These are phyloP conservation scores for Pelvicachromis taeniatus DNA, from an alignment of 2,113 vertebrate species.

Conservation along the genomic window DNA sequence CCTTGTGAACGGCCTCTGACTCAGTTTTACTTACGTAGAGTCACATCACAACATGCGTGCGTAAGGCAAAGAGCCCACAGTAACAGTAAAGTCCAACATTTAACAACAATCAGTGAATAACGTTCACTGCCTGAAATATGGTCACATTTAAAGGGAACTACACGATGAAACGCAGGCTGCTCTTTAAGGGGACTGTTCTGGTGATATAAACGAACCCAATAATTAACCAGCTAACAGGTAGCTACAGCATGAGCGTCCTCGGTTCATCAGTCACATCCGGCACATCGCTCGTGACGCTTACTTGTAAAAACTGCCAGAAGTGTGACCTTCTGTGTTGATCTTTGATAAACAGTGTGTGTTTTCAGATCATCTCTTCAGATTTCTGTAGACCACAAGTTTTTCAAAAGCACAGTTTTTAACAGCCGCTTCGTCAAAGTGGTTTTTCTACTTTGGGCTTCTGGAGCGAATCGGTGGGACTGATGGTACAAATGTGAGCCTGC, in stretches of 20 bases:
- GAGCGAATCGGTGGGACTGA: background rate
- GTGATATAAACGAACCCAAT: background rate
- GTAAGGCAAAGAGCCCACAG: background rate
- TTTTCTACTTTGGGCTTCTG: background rate
- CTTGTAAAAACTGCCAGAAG: background rate
- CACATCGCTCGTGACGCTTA: background rate
- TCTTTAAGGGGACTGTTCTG: background rate
- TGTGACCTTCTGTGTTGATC: background rate
- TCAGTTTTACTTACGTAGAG: background rate
- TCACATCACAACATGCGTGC: background rate
- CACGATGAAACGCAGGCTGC: background rate
- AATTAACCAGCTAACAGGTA: background rate
- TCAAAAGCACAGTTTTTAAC: background rate
- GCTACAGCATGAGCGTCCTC: background rate
- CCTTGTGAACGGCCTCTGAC: background rate
- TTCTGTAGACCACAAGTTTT: background rate
- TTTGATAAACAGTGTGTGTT: background rate
- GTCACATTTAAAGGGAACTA: background rate
- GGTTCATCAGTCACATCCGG: background rate
- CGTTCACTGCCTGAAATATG: background rate
- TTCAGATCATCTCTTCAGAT: background rate
- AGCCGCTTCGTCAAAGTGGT: background rate
- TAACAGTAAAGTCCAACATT: too few relatives aligned
- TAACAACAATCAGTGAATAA: background rate
- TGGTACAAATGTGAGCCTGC: background rate